Percentiles rank a stretch among this genome's conserved stretches.
These are phyloP conservation scores for Clostera curtula DNA, from an alignment of 2,888 invertebrate species.

Conservation along the genomic window DNA sequence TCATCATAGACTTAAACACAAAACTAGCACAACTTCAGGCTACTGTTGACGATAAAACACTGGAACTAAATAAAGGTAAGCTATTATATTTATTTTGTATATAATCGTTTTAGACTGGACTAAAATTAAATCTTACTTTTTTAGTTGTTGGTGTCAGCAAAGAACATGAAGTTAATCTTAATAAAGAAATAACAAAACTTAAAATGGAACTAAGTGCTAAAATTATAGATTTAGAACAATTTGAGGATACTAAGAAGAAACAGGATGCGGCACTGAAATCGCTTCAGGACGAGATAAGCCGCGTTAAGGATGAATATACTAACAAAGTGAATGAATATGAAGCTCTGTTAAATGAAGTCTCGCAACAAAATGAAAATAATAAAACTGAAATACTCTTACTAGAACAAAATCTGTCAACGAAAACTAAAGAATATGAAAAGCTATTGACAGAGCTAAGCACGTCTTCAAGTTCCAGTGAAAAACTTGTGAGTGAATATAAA, in stretches of 20 bases:
- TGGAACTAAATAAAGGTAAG: slow-evolving; percentile 70
- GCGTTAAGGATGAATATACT: slow-evolving; percentile 50
- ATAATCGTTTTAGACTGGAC: not conserved
- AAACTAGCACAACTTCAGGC: slow-evolving; percentile 65
- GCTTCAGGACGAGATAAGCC: slow-evolving; percentile 53
- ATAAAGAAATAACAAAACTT: slow-evolving; percentile 68
- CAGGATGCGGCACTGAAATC: slow-evolving; percentile 48
- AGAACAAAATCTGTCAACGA: slow-evolving; percentile 49
- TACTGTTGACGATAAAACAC: slow-evolving; percentile 64
- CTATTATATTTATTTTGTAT: not conserved
- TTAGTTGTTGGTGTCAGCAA: slow-evolving; percentile 60
- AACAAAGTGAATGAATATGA: slow-evolving; percentile 67
- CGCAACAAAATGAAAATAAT: slow-evolving; percentile 57
- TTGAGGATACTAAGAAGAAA: slow-evolving; percentile 57
- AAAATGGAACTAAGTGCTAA: slow-evolving; percentile 74
- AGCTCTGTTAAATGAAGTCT: slow-evolving; percentile 52
- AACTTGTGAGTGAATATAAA: slow-evolving; percentile 61
- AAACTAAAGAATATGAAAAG: slow-evolving; percentile 57
- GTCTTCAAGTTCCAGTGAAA: slow-evolving; percentile 49
- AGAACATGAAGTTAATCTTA: slow-evolving; percentile 65
- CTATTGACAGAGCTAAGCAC: slow-evolving; percentile 53
- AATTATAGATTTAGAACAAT: slow-evolving; percentile 69
- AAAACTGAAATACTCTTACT: slow-evolving; percentile 56
- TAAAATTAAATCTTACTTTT: slow-evolving; percentile 18
- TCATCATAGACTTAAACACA: slow-evolving; percentile 62